Evolutionary conservation across 2,113 vertebrate genomes (phyloP).

Genomic region (Diadophis punctatus): DNA sequence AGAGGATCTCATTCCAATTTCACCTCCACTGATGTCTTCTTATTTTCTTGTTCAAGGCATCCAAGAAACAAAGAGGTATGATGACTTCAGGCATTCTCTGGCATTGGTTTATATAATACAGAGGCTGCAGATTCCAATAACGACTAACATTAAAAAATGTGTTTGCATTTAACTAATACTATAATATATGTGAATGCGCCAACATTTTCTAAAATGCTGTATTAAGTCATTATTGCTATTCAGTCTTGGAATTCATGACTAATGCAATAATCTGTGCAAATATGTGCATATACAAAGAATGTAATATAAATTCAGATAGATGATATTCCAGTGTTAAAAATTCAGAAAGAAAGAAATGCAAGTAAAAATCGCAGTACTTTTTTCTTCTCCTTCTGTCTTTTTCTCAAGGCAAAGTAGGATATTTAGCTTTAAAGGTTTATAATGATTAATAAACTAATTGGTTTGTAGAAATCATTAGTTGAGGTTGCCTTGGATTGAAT

Average conservation of each 20-base stretch:
- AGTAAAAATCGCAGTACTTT: not conserved
- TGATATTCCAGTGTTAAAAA: not conserved
- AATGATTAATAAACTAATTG: conserved; percentile 52
- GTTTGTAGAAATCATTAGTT: conserved; percentile 59
- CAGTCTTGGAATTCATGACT: not conserved
- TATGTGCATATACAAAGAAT: not conserved
- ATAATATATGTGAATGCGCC: not conserved
- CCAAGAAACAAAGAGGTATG: not conserved
- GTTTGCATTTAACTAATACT: not conserved
- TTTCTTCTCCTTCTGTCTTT: not conserved
- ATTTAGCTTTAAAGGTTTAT: conserved; percentile 13
- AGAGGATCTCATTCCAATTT: too few species aligned
- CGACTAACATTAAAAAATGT: not conserved
- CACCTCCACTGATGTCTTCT: too few species aligned
- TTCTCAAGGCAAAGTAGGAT: not conserved
- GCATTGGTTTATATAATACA: not conserved
- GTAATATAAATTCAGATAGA: not conserved
- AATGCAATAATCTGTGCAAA: not conserved
- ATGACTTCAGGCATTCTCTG: not conserved
- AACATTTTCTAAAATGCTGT: not conserved
- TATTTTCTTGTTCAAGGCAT: not conserved
- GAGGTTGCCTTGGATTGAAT: conserved; percentile 59
- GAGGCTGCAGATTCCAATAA: not conserved
- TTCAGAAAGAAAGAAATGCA: not conserved
- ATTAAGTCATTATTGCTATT: not conserved